Evolutionary conservation across 2,113 vertebrate species (phyloP), one percentile per base, ranked within the genome.

Genomic region (Cephalopholis sonnerati): DNA sequence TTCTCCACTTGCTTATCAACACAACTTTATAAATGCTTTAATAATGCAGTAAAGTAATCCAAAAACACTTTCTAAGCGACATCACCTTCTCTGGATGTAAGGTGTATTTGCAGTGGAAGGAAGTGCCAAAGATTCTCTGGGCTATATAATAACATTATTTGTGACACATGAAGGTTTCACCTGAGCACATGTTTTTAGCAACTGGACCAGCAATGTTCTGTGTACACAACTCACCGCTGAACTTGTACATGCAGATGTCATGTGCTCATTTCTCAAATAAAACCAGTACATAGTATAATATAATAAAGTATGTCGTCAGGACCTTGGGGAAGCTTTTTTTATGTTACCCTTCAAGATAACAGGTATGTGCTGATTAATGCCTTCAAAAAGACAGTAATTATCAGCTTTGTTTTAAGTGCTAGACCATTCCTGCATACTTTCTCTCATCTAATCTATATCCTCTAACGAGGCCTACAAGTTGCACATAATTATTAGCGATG

Each of bases 131-230:
- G 18, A 59, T 61, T 73, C 71, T 55, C 57, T 10, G 25, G 53
- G 67, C 44, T 80, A 39, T 82, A 51, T 66, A 36, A 50, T 46
- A 64, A 63, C 44, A 44, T 51, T 71, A 64, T 85, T 66, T 69
- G 32, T 54, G 72, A 77, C n/a, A 65, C 6, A 11, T 6, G 1
- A 36, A 51, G 48, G 62, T 83, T 80, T 51, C 61, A 57, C 83
- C 74, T 51, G 71, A 76, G 71, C 75, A 68, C 61, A 79, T 64
- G 32, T 36, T 36, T 36, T 36, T 36, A 36, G 32, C 32, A 36
- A 36, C 32, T 36, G 32, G 32, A 36, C 7, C 32, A 36, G 32
- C 32, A 1, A 7, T 36, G 32, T 7, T 36, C 32, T 36, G 32
- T 36, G 32, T 7, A 36, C 32, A 36, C 32, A 36, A 36, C 32